A percentile compares a stretch with the other conserved stretches of the same genome.
phyloP scores from a whole-genome alignment of 2,113 vertebrate species.

The Parus major region DNA sequence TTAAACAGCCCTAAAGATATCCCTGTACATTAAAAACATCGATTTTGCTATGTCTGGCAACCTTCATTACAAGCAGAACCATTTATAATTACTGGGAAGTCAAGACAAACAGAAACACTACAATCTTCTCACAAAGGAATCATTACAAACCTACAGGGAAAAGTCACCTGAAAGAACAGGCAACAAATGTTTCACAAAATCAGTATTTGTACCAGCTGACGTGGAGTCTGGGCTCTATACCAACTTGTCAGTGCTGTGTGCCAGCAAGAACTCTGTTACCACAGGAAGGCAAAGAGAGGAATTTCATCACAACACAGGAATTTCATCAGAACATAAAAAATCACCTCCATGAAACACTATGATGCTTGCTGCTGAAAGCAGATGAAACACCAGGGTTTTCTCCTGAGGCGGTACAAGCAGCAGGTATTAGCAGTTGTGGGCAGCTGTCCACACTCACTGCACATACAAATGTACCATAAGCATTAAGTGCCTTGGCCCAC shows the following conservation, averaged over 20 bases:
- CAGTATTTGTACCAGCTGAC: not conserved
- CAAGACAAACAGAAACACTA: not conserved
- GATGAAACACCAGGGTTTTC: not conserved
- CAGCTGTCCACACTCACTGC: not conserved
- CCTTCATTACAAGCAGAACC: not conserved
- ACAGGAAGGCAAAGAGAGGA: not conserved
- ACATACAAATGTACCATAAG: not conserved
- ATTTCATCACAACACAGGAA: too few species aligned
- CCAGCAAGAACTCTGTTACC: not conserved
- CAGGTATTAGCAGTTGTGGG: not conserved
- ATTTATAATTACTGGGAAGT: not conserved
- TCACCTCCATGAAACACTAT: not conserved
- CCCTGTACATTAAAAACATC: not conserved
- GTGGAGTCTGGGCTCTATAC: not conserved
- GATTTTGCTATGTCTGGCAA: not conserved
- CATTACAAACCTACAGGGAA: rapidly evolving
- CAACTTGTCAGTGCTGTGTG: not conserved
- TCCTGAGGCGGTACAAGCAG: not conserved
- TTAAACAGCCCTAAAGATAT: not conserved
- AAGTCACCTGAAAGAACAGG: not conserved
- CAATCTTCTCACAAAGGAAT: not conserved
- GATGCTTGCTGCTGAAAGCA: not conserved
- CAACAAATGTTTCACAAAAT: not conserved
- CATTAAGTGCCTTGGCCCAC: not conserved
- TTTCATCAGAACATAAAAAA: not conserved